Conservation (phyloP, 2,113 vertebrate species). For the Syngnathus typhle region DNA sequence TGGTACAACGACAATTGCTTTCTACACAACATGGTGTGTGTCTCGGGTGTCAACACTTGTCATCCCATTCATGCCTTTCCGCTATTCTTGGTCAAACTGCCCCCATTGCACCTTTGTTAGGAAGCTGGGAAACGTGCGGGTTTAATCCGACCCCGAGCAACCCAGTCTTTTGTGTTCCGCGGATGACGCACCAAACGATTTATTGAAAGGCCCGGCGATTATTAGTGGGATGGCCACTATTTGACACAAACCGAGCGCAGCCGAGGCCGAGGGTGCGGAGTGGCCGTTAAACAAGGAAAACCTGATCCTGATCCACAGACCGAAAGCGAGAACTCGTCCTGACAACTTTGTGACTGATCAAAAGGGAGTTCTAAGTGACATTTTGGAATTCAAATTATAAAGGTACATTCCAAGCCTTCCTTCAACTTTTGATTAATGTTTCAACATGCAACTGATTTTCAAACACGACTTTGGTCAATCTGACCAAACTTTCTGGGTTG, state of each 20-base stretch:
- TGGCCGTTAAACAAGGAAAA: conserved; percentile 38
- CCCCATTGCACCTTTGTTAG: not conserved
- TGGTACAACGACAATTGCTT: not conserved
- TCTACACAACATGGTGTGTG: not conserved
- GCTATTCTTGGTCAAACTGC: not conserved
- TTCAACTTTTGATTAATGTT: no score
- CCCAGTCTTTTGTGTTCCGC: not conserved
- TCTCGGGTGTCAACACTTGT: not conserved
- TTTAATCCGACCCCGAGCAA: not conserved
- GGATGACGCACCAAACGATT: not conserved
- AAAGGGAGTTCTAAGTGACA: not conserved
- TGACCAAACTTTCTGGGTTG: no score
- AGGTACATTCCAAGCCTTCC: no score
- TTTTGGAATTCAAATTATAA: not conserved
- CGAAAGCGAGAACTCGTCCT: not conserved
- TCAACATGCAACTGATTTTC: no score
- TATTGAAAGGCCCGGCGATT: not conserved
- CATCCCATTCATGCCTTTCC: not conserved
- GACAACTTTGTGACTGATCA: not conserved
- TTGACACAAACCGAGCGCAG: not conserved
- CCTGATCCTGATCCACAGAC: conserved; percentile 39
- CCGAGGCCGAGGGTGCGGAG: conserved; percentile 1
- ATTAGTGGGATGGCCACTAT: not conserved
- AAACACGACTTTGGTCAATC: no score
- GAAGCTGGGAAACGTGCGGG: not conserved